These are phyloP conservation scores for Sinocyclocheilus maitianheensis DNA, from an alignment of 2,113 vertebrate genomes.

Conservation along the genomic window DNA sequence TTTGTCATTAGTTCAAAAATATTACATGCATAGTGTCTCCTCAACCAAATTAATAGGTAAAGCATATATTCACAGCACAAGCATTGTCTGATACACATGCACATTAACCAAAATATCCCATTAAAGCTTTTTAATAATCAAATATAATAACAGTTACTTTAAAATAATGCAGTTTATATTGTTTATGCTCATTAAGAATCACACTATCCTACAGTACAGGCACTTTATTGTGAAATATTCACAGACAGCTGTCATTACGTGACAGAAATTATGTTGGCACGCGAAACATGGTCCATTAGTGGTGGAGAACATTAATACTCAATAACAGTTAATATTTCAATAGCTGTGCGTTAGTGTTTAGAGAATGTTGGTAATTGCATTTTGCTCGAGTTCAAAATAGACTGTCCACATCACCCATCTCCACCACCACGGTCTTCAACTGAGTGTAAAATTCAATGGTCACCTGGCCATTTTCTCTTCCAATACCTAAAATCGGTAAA, in stretches of 20 bases:
- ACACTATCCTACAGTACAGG: neutral
- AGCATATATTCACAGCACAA: neutral
- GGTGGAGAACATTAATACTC: neutral
- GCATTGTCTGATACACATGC: too few relatives aligned
- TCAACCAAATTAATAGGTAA: neutral
- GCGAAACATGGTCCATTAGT: neutral
- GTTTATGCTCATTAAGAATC: neutral
- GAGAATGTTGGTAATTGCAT: neutral
- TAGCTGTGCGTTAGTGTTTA: neutral
- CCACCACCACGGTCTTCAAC: slow-evolving; percentile 92
- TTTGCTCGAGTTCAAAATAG: slow-evolving; percentile 75
- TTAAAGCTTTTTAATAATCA: neutral
- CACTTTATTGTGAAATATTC: slow-evolving; percentile 28
- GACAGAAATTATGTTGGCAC: neutral
- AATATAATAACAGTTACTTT: neutral
- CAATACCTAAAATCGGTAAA: slow-evolving; percentile 81
- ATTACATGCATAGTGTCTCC: neutral
- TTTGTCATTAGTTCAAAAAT: neutral
- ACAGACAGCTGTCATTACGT: neutral
- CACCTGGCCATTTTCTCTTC: slow-evolving; percentile 91
- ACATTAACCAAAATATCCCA: slow-evolving; percentile 2
- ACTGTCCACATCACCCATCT: slow-evolving; percentile 93
- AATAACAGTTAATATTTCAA: too few relatives aligned
- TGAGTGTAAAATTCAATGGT: slow-evolving; percentile 91
- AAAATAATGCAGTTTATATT: neutral